A percentile compares a stretch with the other conserved stretches of the same genome.
phyloP scores from a whole-genome alignment of 1,140 invertebrate species.

The Geopemphigus sp. region DNA sequence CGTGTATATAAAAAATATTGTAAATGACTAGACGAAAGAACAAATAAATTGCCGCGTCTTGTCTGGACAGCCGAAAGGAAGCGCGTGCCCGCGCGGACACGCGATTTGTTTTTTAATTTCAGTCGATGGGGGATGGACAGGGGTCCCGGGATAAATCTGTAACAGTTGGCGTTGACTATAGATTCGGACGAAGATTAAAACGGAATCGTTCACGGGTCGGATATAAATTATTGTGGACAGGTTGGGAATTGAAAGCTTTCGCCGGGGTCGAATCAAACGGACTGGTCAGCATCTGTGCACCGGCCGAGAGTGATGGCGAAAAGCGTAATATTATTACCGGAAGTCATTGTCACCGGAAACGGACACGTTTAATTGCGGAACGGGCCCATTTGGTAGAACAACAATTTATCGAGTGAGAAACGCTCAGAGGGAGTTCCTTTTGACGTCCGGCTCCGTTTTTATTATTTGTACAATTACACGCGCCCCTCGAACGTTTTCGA shows the following conservation, averaged over 20 bases:
- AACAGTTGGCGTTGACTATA: conserved; percentile 27
- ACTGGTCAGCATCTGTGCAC: conserved; percentile 16
- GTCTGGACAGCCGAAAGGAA: background rate
- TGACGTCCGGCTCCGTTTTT: background rate
- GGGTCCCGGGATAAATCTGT: background rate
- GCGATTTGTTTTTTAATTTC: background rate
- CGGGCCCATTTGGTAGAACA: background rate
- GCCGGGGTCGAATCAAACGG: background rate
- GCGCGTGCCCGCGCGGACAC: no score
- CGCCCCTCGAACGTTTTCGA: background rate
- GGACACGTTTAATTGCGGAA: conserved; percentile 34
- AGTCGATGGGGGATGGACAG: background rate
- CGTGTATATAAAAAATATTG: no score
- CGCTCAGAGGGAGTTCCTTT: background rate
- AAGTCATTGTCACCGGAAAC: conserved; percentile 32
- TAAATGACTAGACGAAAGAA: background rate
- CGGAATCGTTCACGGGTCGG: background rate
- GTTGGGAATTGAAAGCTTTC: conserved; percentile 23
- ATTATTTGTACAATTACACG: background rate
- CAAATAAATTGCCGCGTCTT: background rate
- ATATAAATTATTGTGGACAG: conserved; percentile 19
- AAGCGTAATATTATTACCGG: conserved; percentile 33
- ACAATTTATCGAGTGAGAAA: conserved; percentile 11
- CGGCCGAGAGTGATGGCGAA: background rate
- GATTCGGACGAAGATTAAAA: conserved; percentile 9